phyloP scores from a whole-genome alignment of 2,797 vertebrate genomes.

The Myoxocephalus aenaeus region DNA sequence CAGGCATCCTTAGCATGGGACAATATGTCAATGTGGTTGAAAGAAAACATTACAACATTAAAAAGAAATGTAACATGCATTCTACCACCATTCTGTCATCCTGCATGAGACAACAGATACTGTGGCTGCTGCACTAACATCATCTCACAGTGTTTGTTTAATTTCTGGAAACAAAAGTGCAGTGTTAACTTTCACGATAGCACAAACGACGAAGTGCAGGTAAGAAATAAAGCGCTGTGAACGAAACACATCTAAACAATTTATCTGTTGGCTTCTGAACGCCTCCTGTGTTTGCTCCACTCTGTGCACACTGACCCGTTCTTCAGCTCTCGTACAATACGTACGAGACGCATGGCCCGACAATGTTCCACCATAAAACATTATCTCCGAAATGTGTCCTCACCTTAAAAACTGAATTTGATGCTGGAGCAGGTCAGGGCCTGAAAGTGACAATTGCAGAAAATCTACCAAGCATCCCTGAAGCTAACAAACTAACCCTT shows the following conservation, averaged over 20 bases:
- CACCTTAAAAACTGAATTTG: slow-evolving; percentile 50
- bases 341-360: slow-evolving; percentile 32
- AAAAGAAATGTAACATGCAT: slow-evolving; percentile 20
- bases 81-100: slow-evolving; percentile 1
- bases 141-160: slow-evolving; percentile 22
- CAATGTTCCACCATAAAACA: slow-evolving; percentile 59
- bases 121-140: slow-evolving; percentile 8
- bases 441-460: slow-evolving; percentile 52
- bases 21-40: slow-evolving; percentile 18
- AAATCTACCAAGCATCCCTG: not conserved
- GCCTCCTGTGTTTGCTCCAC: slow-evolving; percentile 42
- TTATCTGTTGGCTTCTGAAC: slow-evolving; percentile 40
- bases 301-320: slow-evolving; percentile 31
- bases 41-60: slow-evolving; percentile 34
- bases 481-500: not conserved
- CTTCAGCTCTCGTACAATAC: slow-evolving; percentile 24
- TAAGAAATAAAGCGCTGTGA: slow-evolving; percentile 32
- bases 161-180: slow-evolving; percentile 17
- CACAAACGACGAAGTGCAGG: slow-evolving; percentile 29
- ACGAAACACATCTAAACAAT: slow-evolving; percentile 58
- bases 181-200: slow-evolving; percentile 16
- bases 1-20: not conserved
- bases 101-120: slow-evolving; percentile 2
- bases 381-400: slow-evolving; percentile 46
- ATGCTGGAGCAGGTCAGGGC: slow-evolving; percentile 45